Evolutionary conservation across 2,797 vertebrate species (phyloP), one percentile per base, ranked within the genome.

Genomic region (Thamnophis elegans): DNA sequence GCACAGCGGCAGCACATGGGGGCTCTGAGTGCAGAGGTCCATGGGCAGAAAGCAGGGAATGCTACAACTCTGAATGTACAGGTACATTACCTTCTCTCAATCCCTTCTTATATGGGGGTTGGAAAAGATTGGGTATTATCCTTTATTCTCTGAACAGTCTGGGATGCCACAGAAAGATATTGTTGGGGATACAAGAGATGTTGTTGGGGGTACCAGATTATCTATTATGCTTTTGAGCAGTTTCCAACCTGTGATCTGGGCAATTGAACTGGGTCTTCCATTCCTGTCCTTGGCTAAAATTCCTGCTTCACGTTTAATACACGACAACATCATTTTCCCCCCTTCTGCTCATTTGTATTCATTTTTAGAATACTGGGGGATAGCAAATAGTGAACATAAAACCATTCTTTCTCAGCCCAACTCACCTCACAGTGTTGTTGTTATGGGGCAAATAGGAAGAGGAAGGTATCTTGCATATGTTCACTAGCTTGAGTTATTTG

Each of bases 11-110:
- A 0, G 99, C 99, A 73, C 99, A 99, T 0, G 99, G 99, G 16
- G 99, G 99, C 94, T 99, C 99, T 0, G 99, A 99, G 95, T 99
- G 99, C 97, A 97, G 99, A 91, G 99, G 99, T 59, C 99, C 99
- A n/a, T 99, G 99, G 98, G 99, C 99, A 0, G 99, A 99, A 96
- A 99, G 99, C 97, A 98, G 99, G 94, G 99, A 99, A 97, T 99
- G 99, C 97, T 97, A 98, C 96, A 99, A 99, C 97, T 98, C 99
- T 0, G 99, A 99, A 94, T 99, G 99, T 96, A 99, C 99, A 95
- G 99, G 99, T 99, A 98, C 97, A 95, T 94, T 55, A 10, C 0
- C 16, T 9, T 4, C 88, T 62, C 60, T 78, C 89, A 26, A 26
- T 73, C 18, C 25, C 4, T 0, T 2, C 0, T 88, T 85, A 51